phyloP scores from a whole-genome alignment of 2,888 invertebrate genomes.

The Slavum lentiscoides region DNA sequence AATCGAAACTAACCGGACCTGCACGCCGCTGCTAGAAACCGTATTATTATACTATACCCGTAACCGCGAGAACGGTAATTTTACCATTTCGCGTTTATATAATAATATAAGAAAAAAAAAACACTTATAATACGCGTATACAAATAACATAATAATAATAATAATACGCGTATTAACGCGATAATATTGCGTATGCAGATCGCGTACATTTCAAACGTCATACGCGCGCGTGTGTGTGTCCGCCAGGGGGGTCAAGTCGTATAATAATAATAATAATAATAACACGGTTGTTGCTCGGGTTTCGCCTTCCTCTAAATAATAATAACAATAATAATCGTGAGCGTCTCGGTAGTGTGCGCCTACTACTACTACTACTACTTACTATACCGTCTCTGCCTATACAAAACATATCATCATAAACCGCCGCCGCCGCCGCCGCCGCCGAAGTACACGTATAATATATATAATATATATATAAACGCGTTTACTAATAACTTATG shows the following conservation, averaged over 20 bases:
- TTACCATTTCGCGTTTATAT: too few species aligned
- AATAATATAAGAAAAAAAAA: too few species aligned
- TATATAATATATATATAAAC: too few species aligned
- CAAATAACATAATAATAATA: conserved; percentile 18
- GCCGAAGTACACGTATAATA: too few species aligned
- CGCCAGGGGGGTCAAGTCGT: conserved; percentile 5
- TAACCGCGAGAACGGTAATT: too few species aligned
- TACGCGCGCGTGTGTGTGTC: background rate
- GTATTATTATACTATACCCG: too few species aligned
- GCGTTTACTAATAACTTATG: background rate
- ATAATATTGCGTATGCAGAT: conserved; percentile 48
- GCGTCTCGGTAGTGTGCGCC: conserved; percentile 36
- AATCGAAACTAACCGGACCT: too few species aligned
- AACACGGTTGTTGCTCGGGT: conserved; percentile 33
- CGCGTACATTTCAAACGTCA: conserved; percentile 6
- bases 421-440: too few species aligned
- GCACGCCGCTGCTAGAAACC: too few species aligned
- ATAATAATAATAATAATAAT: conserved; percentile 23
- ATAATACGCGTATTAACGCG: background rate
- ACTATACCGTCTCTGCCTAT: too few species aligned
- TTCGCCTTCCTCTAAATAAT: conserved; percentile 22
- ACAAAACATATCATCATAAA: conserved; percentile 7
- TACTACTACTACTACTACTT: too few species aligned
- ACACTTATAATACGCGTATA: background rate
- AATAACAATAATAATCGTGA: background rate